Percentiles rank a stretch among this genome's conserved stretches.
Evolutionary conservation across 2,888 invertebrate genomes (phyloP).

Genomic region (Cataglyphis livida): DNA sequence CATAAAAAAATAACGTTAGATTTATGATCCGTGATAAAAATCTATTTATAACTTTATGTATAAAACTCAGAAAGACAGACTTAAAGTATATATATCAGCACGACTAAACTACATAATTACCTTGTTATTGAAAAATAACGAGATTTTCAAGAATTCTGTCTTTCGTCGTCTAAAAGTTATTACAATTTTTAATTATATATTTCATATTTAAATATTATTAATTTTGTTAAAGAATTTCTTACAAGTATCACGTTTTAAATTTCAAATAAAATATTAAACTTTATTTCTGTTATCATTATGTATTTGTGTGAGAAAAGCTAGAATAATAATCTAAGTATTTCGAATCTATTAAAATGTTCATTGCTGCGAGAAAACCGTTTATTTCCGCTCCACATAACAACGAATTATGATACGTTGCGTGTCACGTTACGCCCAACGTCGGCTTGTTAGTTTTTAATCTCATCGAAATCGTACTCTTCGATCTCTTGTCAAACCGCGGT

Average conservation of each 20-base stretch:
- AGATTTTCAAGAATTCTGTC: neutral
- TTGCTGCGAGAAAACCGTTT: constrained; percentile 28
- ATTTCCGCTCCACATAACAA: constrained; percentile 49
- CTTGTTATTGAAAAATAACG: neutral
- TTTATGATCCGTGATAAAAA: no score
- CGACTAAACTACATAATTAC: neutral
- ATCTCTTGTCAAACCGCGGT: constrained; percentile 34
- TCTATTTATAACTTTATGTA: no score
- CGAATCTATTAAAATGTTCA: constrained; percentile 13
- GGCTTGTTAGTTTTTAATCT: constrained; percentile 40
- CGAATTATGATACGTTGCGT: constrained; percentile 48
- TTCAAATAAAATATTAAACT: neutral
- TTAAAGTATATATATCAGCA: no score
- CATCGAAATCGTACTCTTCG: constrained; percentile 38
- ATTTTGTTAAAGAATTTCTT: neutral
- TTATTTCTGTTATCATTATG: neutral
- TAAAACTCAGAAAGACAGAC: no score
- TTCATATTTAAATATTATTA: constrained; percentile 7
- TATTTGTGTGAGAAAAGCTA: neutral
- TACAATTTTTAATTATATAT: neutral
- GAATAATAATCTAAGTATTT: neutral
- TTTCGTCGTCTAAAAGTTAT: neutral
- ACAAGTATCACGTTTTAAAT: neutral
- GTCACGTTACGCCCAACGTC: constrained; percentile 40
- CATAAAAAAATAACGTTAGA: neutral